Percentiles rank a stretch among this genome's conserved stretches.
Evolutionary conservation across 2,797 vertebrate species (phyloP).

Genomic region (Buceros bicornis): DNA sequence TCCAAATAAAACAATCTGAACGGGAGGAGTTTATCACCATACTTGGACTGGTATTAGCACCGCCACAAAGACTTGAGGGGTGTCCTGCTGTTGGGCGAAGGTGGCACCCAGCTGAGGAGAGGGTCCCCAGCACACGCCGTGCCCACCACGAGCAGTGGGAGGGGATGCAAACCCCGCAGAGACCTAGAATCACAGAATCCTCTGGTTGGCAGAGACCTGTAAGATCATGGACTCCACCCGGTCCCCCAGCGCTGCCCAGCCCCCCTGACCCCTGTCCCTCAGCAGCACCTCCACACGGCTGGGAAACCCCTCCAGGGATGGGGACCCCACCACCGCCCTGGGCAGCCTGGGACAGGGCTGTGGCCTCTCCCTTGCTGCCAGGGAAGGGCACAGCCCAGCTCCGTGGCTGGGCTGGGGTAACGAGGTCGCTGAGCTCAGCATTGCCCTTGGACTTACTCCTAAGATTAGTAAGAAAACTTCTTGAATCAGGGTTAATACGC

Average conservation of each 20-base stretch:
- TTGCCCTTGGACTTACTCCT: neutral
- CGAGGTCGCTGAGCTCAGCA: neutral
- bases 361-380: too few species aligned
- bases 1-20: neutral
- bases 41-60: fast-evolving
- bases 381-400: too few species aligned
- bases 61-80: neutral
- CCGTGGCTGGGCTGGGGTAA: neutral
- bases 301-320: too few species aligned
- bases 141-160: neutral
- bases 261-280: too few species aligned
- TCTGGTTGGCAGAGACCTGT: too few species aligned
- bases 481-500: neutral
- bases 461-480: neutral
- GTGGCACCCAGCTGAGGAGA: neutral
- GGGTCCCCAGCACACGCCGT: neutral
- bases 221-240: too few species aligned
- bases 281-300: too few species aligned
- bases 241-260: too few species aligned
- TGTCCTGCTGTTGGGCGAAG: too few species aligned
- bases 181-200: too few species aligned
- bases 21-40: neutral
- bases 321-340: too few species aligned
- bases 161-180: neutral
- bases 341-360: too few species aligned